phyloP scores from a whole-genome alignment of 1,140 invertebrate species.

The Himalopsyche phryganea region DNA sequence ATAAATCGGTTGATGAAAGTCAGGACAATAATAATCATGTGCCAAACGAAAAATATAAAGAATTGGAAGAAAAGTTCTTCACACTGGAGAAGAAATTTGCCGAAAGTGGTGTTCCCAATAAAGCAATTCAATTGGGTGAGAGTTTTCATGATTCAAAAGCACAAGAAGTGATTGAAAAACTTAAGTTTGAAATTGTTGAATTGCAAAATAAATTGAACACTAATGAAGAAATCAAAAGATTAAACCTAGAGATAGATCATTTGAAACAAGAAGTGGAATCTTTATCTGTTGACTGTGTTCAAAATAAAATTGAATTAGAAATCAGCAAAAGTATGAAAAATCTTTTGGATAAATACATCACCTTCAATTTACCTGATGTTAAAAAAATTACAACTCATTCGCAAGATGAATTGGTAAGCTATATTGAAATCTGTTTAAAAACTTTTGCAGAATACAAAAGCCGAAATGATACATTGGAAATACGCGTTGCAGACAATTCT shows the following conservation, averaged over 20 bases:
- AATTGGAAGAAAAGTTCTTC: conserved; percentile 46
- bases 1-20: not conserved
- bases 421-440: conserved; percentile 38
- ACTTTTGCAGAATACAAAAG: conserved; percentile 44
- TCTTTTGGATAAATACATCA: conserved; percentile 40
- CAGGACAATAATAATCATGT: conserved; percentile 27
- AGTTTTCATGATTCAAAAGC: conserved; percentile 51
- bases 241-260: conserved; percentile 39
- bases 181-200: conserved; percentile 50
- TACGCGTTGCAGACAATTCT: conserved; percentile 45
- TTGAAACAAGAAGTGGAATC: conserved; percentile 27
- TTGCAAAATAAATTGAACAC: conserved; percentile 46
- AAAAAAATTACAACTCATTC: conserved; percentile 14
- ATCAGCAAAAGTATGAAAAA: conserved; percentile 13
- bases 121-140: conserved; percentile 33
- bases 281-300: not conserved
- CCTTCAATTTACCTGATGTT: conserved; percentile 19
- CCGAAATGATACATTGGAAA: conserved; percentile 43
- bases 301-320: not conserved
- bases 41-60: conserved; percentile 45
- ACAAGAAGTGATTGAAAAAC: conserved; percentile 50
- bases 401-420: conserved; percentile 16
- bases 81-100: conserved; percentile 43
- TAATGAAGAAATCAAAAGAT: conserved; percentile 38
- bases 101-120: conserved; percentile 41